phyloP scores from a whole-genome alignment of 2,113 vertebrate genomes.

The Zootoca vivipara region DNA sequence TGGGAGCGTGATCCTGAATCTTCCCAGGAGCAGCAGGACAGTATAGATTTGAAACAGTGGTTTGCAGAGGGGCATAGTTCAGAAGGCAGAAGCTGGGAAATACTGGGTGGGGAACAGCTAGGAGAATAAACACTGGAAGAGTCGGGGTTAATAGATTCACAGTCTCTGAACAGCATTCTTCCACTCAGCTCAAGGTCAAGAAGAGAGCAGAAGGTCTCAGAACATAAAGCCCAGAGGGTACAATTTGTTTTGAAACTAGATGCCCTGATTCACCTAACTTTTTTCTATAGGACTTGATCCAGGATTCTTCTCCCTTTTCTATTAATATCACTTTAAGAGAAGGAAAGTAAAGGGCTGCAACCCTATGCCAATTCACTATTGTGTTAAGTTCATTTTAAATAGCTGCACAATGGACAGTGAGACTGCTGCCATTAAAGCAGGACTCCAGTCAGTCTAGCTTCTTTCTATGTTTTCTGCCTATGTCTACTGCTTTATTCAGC shows the following conservation, averaged over 20 bases:
- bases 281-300: background rate
- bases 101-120: too few relatives aligned
- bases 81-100: too few relatives aligned
- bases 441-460: background rate
- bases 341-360: background rate
- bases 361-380: background rate
- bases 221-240: too few relatives aligned
- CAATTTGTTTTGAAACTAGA: constrained; percentile 7
- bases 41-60: too few relatives aligned
- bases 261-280: background rate
- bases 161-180: too few relatives aligned
- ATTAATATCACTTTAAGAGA: background rate
- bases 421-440: background rate
- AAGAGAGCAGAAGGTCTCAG: too few relatives aligned
- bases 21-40: too few relatives aligned
- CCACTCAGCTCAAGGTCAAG: too few relatives aligned
- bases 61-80: too few relatives aligned
- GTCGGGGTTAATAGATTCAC: too few relatives aligned
- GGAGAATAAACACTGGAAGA: too few relatives aligned
- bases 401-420: background rate
- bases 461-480: background rate
- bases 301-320: background rate
- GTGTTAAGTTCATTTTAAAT: background rate
- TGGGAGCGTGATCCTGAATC: too few relatives aligned
- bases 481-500: background rate